Evolutionary conservation across 30 jellyfish, hydroid and myxozoan genomes (phyloP), one percentile per base, ranked within the genome.

Genomic region (Mastigias papua): DNA sequence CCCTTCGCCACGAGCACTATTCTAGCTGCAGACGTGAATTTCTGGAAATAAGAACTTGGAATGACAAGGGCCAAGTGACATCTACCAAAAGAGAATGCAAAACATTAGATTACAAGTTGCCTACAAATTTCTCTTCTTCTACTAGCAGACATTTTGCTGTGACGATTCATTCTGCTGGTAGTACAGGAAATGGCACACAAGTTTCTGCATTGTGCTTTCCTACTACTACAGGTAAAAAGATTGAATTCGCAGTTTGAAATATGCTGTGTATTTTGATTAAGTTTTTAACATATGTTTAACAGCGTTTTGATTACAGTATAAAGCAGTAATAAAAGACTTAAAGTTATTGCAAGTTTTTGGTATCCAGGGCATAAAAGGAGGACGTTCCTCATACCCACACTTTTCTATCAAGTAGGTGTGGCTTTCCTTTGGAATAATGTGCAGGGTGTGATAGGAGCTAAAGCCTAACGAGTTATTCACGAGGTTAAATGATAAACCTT

Each of bases 171-270:
- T 72, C 83, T 48, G 67, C 35, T n/a, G n/a, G 37, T 2, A 9
- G 22, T 48, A 2, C 46, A 15, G 19, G 42, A 32, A 15, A 17
- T 2, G n/a, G n/a, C 1, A 68, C 34, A 48, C 7, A 49, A 34
- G 35, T 72, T 35, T 27, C 46, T 17, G 67, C 83, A 17, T 42
- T 34, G 63, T 34, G 69, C 17, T 49, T 72, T 72, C 83, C 83
- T 28, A 72, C 83, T 15, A 72, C 67, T 1, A 13, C 68, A 72
- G 83, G 83, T 72, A 37, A 28, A 57, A 57, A 5, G 13, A 42
- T 42, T 42, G 54, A 42, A 42, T 4, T 42, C 7, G 7, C 54
- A 42, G 13, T n/a, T n/a, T n/a, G n/a, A n/a, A n/a, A n/a, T n/a
- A n/a, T n/a, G n/a, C n/a, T n/a, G n/a, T n/a, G n/a, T n/a, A n/a